Conservation (phyloP, 1,140 invertebrate genomes). For the Charaxes varanes region DNA sequence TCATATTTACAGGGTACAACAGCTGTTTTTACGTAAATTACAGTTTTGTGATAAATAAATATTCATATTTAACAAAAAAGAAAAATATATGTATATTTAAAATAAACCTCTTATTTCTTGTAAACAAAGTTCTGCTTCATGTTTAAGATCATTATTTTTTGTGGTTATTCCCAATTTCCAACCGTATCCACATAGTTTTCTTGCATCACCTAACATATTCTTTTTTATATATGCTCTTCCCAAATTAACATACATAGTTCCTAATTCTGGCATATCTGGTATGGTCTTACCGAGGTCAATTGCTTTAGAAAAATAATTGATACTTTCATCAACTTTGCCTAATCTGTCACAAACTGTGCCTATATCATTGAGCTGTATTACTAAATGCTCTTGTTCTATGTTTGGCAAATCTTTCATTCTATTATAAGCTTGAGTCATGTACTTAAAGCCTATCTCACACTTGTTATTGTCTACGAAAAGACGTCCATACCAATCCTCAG, state of each 20-base stretch:
- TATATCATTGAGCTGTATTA: constrained; percentile 90
- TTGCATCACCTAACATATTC: constrained; percentile 80
- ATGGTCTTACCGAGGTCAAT: constrained; percentile 79
- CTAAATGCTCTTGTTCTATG: constrained; percentile 80
- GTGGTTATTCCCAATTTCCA: constrained; percentile 79
- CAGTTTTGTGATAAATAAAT: background rate
- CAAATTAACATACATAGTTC: constrained; percentile 87
- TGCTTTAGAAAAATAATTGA: constrained; percentile 82
- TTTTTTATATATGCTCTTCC: constrained; percentile 86
- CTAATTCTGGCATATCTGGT: constrained; percentile 79
- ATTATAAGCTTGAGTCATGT: constrained; percentile 82
- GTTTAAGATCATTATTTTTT: constrained; percentile 78
- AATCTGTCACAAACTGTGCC: constrained; percentile 82
- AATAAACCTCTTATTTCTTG: constrained; percentile 74
- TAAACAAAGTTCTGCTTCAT: constrained; percentile 82
- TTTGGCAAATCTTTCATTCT: constrained; percentile 81
- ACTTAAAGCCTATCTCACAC: constrained; percentile 78
- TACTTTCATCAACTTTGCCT: constrained; percentile 81
- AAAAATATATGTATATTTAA: constrained; percentile 32
- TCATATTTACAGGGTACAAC: background rate
- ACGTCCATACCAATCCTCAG: constrained; percentile 88
- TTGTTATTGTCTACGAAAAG: constrained; percentile 80
- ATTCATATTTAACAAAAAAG: constrained; percentile 16
- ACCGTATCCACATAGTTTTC: constrained; percentile 81
- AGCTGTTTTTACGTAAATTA: background rate